Conservation (phyloP, 1,140 invertebrate species). For the Brachionus calyciflorus region DNA sequence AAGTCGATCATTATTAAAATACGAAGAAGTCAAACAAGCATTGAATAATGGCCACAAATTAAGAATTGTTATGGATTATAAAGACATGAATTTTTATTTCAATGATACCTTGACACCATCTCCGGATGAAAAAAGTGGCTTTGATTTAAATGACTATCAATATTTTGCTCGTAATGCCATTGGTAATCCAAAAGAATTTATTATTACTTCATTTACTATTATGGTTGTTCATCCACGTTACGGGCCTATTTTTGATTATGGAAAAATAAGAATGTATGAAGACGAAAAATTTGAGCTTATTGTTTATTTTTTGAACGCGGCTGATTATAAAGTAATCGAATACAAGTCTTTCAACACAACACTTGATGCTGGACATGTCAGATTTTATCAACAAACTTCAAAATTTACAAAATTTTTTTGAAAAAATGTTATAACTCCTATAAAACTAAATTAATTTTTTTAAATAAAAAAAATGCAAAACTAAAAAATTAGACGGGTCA, state of each 20-base stretch:
- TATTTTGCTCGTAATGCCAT: background rate
- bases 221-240: constrained; percentile 15
- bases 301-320: constrained; percentile 10
- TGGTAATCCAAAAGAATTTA: background rate
- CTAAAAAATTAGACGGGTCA: too few relatives aligned
- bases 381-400: constrained; percentile 20
- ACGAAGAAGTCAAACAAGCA: background rate
- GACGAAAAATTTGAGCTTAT: constrained; percentile 1
- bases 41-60: constrained; percentile 13
- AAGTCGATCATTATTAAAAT: background rate
- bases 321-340: background rate
- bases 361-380: background rate
- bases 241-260: constrained; percentile 35
- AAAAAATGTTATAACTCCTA: too few relatives aligned
- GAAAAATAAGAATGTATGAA: constrained; percentile 38
- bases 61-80: constrained; percentile 26
- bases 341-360: constrained; percentile 13
- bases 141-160: constrained; percentile 33
- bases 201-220: constrained; percentile 31
- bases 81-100: constrained; percentile 29
- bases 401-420: background rate
- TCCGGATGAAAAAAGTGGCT: constrained; percentile 25
- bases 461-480: too few relatives aligned
- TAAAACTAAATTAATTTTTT: too few relatives aligned
- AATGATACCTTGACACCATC: background rate